phyloP scores from a whole-genome alignment of 2,797 vertebrate species.

The Smutsia gigantea region DNA sequence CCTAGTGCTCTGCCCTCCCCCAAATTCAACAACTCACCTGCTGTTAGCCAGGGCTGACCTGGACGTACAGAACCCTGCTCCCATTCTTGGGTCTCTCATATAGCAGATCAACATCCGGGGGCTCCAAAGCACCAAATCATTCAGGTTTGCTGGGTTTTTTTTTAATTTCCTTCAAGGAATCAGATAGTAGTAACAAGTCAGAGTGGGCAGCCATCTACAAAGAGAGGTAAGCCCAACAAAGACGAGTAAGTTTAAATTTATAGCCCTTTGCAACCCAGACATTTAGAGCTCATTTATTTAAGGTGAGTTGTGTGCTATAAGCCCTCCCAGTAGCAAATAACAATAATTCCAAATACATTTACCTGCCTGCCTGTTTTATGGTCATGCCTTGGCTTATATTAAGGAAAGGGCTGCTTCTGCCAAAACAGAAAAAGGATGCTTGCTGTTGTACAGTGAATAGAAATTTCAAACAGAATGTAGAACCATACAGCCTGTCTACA shows the following conservation, averaged over 20 bases:
- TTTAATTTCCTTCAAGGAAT: not conserved
- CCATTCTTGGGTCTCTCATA: not conserved
- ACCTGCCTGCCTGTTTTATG: conserved; percentile 47
- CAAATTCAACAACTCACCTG: not conserved
- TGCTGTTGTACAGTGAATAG: not conserved
- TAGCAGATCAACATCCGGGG: not conserved
- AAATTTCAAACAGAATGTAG: conserved; percentile 62
- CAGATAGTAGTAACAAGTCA: not conserved
- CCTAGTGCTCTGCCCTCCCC: not conserved
- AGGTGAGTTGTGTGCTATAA: not conserved
- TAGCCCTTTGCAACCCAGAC: conserved; percentile 16
- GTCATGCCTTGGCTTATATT: not conserved
- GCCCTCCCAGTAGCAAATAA: conserved; percentile 60
- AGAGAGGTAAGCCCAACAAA: not conserved
- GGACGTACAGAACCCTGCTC: not conserved
- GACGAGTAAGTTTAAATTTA: conserved; percentile 43
- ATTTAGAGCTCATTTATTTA: conserved; percentile 55
- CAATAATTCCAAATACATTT: conserved; percentile 45
- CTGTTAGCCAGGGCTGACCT: not conserved
- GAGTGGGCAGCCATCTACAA: not conserved
- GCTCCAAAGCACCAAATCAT: not conserved
- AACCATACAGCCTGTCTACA: conserved; percentile 57
- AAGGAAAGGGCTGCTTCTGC: conserved; percentile 46
- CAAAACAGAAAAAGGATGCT: not conserved
- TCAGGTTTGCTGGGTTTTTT: not conserved